Evolutionary conservation across 2,797 vertebrate species (phyloP), one percentile per base, ranked within the genome.

Genomic region (Acridotheres tristis): DNA sequence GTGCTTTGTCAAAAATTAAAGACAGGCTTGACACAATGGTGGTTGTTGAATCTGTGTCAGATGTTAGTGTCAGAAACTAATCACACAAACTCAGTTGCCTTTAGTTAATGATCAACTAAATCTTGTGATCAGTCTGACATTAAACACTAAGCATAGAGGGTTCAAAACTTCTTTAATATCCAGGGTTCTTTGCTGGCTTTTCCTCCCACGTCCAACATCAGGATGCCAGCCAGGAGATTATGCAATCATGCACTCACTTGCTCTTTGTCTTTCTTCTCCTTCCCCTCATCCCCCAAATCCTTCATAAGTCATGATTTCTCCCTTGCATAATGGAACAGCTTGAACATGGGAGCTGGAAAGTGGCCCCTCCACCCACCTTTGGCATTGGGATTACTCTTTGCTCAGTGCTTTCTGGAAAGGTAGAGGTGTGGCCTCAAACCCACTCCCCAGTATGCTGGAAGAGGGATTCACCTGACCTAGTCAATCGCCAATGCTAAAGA

Each of bases 41-140:
- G 7, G 53, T 38, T 55, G 77, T 63, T 82, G 38, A 69, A 88
- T 90, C 51, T 82, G 47, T 89, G 89, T 90, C 75, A 89, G n/a
- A 61, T 81, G 76, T 77, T 90, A 47, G 7, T 66, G 83, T 66
- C 67, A 73, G 22, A 29, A 78, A 87, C 36, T 57, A 67, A 47
- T 85, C 69, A 66, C 55, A 79, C n/a, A 66, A 90, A 88, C 71
- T 81, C 66, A 59, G n/a, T 63, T 71, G 19, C 68, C 45, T 47
- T 92, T 79, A 63, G 93, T 94, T 90, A 96, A 94, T 90, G 63
- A 93, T 77, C 86, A 79, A 63, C 94, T 69, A 69, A 79, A 69
- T 67, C 53, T 71, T 34, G 8, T 5, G 4, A 88, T 69, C 50
- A 72, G 40, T 55, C 43, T 73, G 57, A 73, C 22, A 50, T 82